Percentiles rank a stretch among this genome's conserved stretches.
phyloP scores from a whole-genome alignment of 2,797 vertebrate species.

The Rhodeus uyekii region DNA sequence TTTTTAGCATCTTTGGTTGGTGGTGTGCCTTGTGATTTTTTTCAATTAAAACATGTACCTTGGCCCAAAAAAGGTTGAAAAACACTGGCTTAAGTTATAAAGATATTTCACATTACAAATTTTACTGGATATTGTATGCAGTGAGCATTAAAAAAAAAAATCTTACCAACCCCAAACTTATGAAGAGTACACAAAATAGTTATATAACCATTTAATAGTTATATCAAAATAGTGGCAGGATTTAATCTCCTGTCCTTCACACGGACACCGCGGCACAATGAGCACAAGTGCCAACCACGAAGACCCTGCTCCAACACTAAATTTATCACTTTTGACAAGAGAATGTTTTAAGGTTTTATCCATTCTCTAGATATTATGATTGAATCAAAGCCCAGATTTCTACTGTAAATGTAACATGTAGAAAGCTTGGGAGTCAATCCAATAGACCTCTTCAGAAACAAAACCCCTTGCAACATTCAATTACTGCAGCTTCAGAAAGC shows the following conservation, averaged over 20 bases:
- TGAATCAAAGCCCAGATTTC: slow-evolving; percentile 34
- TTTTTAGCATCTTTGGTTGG: too few relatives aligned
- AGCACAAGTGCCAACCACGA: background rate
- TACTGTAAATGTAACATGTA: slow-evolving; percentile 25
- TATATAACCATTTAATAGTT: too few relatives aligned
- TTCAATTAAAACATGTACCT: too few relatives aligned
- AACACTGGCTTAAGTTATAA: too few relatives aligned
- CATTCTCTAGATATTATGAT: slow-evolving; percentile 36
- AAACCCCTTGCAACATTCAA: slow-evolving; percentile 1
- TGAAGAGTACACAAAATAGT: background rate
- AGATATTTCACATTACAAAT: too few relatives aligned
- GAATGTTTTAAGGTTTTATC: slow-evolving; percentile 21
- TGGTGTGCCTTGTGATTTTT: too few relatives aligned
- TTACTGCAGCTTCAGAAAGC: slow-evolving; percentile 37
- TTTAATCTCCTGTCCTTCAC: background rate
- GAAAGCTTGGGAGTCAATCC: slow-evolving; percentile 20
- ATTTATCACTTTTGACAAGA: slow-evolving; percentile 10
- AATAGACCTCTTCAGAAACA: slow-evolving; percentile 25
- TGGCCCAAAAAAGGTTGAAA: too few relatives aligned
- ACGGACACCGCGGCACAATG: background rate
- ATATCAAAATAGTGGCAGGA: too few relatives aligned
- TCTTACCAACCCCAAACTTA: background rate
- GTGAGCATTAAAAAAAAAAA: too few relatives aligned
- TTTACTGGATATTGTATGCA: too few relatives aligned
- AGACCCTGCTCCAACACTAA: background rate